Percentiles rank a stretch among this genome's conserved stretches.
Evolutionary conservation across 2,888 invertebrate species (phyloP).

Genomic region (Heliconius hortense): DNA sequence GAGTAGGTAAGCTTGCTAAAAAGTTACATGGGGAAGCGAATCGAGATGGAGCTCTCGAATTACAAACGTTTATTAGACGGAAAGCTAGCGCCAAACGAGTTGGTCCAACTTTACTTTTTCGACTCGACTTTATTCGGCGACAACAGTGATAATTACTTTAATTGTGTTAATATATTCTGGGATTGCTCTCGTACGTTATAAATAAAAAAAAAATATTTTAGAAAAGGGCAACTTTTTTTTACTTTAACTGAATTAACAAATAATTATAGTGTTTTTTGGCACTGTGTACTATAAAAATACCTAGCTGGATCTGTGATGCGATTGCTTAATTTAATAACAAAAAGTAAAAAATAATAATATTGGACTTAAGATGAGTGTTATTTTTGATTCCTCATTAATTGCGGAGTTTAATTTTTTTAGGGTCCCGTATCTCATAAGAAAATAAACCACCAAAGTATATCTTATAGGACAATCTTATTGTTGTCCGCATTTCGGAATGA

Average conservation of each 20-base stretch:
- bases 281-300: too few species aligned
- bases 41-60: conserved; percentile 25
- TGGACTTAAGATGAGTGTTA: too few species aligned
- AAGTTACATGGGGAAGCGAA: conserved; percentile 21
- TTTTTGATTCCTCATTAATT: too few species aligned
- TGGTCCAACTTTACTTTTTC: conserved; percentile 22
- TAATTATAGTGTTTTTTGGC: too few species aligned
- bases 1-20: conserved; percentile 17
- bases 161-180: conserved; percentile 10
- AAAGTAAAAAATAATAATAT: too few species aligned
- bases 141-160: conserved; percentile 12
- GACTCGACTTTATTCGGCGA: conserved; percentile 17
- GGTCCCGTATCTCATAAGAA: too few species aligned
- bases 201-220: background rate
- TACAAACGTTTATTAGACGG: conserved; percentile 31
- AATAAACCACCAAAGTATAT: too few species aligned
- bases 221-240: background rate
- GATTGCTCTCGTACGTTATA: background rate
- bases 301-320: too few species aligned
- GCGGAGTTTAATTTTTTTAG: too few species aligned
- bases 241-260: background rate
- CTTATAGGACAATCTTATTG: too few species aligned
- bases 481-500: too few species aligned
- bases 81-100: conserved; percentile 26
- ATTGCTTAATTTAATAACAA: too few species aligned